Conservation (phyloP, 1,140 invertebrate species). For the Drosophila lini region DNA sequence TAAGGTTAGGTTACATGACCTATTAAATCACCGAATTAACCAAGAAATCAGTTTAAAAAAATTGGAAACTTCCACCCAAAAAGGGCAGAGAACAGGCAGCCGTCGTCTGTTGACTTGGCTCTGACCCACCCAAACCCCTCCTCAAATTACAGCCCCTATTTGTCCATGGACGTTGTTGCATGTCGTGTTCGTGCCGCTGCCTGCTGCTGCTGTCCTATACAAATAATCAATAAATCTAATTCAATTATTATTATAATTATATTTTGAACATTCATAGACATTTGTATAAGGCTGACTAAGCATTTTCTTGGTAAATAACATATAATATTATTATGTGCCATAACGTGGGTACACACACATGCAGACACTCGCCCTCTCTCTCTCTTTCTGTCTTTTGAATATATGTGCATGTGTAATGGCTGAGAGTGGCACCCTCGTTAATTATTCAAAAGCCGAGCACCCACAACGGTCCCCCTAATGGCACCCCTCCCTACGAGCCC, state of each 20-base stretch:
- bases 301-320: slow-evolving; percentile 83
- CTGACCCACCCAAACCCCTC: background rate
- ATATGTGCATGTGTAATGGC: slow-evolving; percentile 55
- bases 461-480: slow-evolving; percentile 65
- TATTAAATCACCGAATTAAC: slow-evolving; percentile 23
- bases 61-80: slow-evolving; percentile 24
- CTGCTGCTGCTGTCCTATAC: slow-evolving; percentile 58
- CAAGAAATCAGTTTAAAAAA: slow-evolving; percentile 32
- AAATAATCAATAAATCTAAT: slow-evolving; percentile 84
- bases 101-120: slow-evolving; percentile 8
- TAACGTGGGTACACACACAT: slow-evolving; percentile 51
- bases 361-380: slow-evolving; percentile 5
- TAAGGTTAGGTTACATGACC: slow-evolving; percentile 21
- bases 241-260: slow-evolving; percentile 83
- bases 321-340: slow-evolving; percentile 80
- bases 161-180: slow-evolving; percentile 30
- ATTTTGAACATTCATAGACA: slow-evolving; percentile 83
- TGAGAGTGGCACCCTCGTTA: slow-evolving; percentile 77
- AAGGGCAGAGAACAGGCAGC: background rate
- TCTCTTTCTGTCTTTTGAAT: background rate
- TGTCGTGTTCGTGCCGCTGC: slow-evolving; percentile 41
- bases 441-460: slow-evolving; percentile 80
- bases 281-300: slow-evolving; percentile 83
- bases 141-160: slow-evolving; percentile 34
- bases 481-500: slow-evolving; percentile 19